These are phyloP conservation scores for Gallinago nigripennis DNA, from an alignment of 2,797 vertebrate genomes.

Conservation along the genomic window DNA sequence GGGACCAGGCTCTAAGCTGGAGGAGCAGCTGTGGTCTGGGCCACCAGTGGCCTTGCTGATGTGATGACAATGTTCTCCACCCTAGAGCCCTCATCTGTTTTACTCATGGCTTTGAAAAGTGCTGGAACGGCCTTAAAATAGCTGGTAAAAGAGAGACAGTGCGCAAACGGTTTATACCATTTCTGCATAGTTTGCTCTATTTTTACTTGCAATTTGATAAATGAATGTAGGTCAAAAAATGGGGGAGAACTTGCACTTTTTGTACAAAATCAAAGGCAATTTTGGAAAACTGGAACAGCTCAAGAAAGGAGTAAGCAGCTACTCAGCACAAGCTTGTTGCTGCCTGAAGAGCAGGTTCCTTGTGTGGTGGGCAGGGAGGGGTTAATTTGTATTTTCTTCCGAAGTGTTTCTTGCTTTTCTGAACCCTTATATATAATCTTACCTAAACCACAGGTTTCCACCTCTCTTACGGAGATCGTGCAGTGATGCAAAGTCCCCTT, in stretches of 20 bases:
- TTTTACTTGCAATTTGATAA: constrained; percentile 28
- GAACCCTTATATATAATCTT: background rate
- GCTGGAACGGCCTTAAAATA: background rate
- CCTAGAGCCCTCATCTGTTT: background rate
- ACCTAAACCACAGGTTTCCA: background rate
- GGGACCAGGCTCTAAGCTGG: background rate
- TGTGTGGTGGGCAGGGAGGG: accelerated
- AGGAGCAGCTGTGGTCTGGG: background rate
- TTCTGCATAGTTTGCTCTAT: background rate
- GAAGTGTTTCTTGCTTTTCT: background rate
- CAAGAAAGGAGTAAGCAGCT: background rate
- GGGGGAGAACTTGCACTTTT: background rate
- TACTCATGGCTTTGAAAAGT: background rate
- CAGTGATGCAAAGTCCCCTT: background rate
- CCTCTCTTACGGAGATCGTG: background rate
- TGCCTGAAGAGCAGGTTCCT: background rate
- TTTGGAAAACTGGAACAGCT: background rate
- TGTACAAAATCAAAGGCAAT: background rate
- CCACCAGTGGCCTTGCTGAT: background rate
- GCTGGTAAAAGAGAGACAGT: background rate
- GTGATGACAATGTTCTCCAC: background rate
- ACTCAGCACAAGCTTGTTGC: background rate
- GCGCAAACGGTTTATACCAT: background rate
- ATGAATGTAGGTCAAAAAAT: constrained; percentile 35
- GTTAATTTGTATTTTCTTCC: background rate